These are phyloP conservation scores for Druon quercuslanigerum DNA, from an alignment of 1,140 invertebrate genomes.

Conservation along the genomic window DNA sequence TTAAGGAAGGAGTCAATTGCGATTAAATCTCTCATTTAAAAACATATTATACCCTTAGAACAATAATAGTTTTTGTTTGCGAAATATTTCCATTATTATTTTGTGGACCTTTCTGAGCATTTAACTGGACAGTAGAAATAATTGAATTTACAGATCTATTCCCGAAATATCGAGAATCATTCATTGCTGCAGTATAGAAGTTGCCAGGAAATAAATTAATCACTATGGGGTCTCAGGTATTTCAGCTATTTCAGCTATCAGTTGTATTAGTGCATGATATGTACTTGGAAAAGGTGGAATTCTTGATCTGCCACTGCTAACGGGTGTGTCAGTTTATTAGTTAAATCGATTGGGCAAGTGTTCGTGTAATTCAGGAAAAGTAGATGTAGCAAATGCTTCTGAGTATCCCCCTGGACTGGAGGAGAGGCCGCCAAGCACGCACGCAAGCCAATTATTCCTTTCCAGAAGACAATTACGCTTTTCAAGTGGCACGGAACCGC, in stretches of 20 bases:
- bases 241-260: too few species aligned
- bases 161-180: not conserved
- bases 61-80: too few species aligned
- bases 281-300: not conserved
- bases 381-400: slow-evolving; percentile 43
- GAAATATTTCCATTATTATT: too few species aligned
- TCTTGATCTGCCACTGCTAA: slow-evolving; percentile 17
- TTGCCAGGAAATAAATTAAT: too few species aligned
- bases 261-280: not conserved
- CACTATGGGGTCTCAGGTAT: too few species aligned
- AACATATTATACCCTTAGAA: too few species aligned
- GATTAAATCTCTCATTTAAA: too few species aligned
- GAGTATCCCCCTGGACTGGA: slow-evolving; percentile 47
- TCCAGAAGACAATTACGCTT: slow-evolving; percentile 65
- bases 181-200: too few species aligned
- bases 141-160: not conserved
- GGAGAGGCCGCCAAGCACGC: slow-evolving; percentile 38
- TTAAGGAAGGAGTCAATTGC: too few species aligned
- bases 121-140: too few species aligned
- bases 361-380: slow-evolving; percentile 45
- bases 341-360: slow-evolving; percentile 42
- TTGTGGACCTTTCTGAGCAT: too few species aligned
- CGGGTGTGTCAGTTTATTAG: slow-evolving; percentile 18
- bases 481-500: slow-evolving; percentile 57
- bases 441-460: slow-evolving; percentile 65